Evolutionary conservation across 2,888 invertebrate genomes (phyloP).

Genomic region (Callosobruchus maculatus): DNA sequence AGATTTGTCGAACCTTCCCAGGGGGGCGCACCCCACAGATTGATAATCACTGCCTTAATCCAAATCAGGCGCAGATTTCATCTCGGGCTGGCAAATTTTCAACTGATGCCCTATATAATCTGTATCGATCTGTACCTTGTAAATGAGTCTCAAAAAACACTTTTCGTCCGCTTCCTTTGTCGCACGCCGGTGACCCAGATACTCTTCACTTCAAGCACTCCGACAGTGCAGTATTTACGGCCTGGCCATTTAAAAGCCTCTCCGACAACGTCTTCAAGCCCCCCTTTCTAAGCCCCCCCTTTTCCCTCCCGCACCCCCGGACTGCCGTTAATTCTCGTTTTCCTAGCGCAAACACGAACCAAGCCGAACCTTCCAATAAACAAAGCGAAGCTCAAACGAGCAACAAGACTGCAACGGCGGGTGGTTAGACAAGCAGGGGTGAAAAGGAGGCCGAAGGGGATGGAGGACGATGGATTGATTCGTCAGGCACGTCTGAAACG

Average conservation of each 20-base stretch:
- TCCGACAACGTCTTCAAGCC: not conserved
- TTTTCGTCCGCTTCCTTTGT: not conserved
- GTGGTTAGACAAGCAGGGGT: not conserved
- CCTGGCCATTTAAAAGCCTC: not conserved
- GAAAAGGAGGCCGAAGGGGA: not conserved
- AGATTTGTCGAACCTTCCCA: no score
- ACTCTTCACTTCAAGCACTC: not conserved
- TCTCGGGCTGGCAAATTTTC: no score
- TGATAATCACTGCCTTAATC: no score
- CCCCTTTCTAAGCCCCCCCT: not conserved
- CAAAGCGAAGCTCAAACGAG: not conserved
- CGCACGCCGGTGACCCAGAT: not conserved
- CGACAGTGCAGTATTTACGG: not conserved
- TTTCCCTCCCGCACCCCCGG: not conserved
- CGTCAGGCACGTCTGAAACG: not conserved
- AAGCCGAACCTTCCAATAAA: not conserved
- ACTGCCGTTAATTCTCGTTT: not conserved
- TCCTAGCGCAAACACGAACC: not conserved
- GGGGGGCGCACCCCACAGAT: no score
- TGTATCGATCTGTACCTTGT: not conserved
- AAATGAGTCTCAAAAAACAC: not conserved
- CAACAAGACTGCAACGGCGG: not conserved
- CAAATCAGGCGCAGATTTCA: no score
- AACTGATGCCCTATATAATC: not conserved
- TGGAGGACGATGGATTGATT: not conserved